A percentile compares a stretch with the other conserved stretches of the same genome.
phyloP scores from a whole-genome alignment of 1,140 invertebrate genomes.

The Drosophila sp. region DNA sequence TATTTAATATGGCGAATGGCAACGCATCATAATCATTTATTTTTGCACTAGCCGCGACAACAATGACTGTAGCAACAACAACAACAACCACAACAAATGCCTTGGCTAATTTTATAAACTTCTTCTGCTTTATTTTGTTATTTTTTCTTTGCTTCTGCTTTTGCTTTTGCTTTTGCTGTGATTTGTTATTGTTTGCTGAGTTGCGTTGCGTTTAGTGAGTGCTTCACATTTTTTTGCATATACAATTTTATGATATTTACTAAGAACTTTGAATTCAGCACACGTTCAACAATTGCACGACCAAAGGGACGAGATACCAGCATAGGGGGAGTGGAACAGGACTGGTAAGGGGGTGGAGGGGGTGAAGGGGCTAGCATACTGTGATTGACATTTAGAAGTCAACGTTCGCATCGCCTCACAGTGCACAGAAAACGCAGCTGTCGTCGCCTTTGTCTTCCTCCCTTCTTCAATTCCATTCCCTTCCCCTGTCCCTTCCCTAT shows the following conservation, averaged over 20 bases:
- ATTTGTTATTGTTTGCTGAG: constrained; percentile 54
- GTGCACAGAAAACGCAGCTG: constrained; percentile 39
- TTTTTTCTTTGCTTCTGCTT: constrained; percentile 2
- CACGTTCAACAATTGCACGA: constrained; percentile 43
- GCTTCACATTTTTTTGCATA: constrained; percentile 67
- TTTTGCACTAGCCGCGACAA: constrained; percentile 68
- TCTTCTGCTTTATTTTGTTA: constrained; percentile 44
- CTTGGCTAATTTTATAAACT: constrained; percentile 77
- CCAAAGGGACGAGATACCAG: neutral
- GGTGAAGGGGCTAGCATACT: constrained; percentile 29
- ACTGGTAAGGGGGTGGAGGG: neutral
- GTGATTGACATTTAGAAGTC: constrained; percentile 80
- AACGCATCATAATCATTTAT: constrained; percentile 77
- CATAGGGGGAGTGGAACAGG: neutral
- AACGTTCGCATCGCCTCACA: constrained; percentile 62
- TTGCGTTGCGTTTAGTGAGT: constrained; percentile 20
- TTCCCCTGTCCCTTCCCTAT: neutral
- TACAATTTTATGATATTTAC: constrained; percentile 69
- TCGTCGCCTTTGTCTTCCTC: constrained; percentile 62
- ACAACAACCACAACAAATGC: constrained; percentile 39
- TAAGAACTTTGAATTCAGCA: constrained; percentile 70
- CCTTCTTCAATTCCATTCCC: constrained; percentile 9
- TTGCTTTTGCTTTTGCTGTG: constrained; percentile 51
- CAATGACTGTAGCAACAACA: constrained; percentile 37
- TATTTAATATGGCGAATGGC: constrained; percentile 57